Percentiles rank a stretch among this genome's conserved stretches.
Conservation (phyloP, 2,888 invertebrate genomes). For the Lepetodrilus schrolli region DNA sequence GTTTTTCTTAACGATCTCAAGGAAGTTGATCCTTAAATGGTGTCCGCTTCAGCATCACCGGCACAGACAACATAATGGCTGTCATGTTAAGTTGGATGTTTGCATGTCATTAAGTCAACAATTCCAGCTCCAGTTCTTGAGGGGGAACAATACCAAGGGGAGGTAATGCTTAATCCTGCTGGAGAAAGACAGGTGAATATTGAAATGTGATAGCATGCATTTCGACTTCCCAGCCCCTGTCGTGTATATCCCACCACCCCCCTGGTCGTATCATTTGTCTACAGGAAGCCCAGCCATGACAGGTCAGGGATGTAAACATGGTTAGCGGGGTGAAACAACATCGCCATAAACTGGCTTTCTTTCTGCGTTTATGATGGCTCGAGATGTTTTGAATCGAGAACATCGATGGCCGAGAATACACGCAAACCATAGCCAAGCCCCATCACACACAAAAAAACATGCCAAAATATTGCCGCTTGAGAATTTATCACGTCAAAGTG, state of each 20-base stretch:
- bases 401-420: background rate
- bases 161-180: conserved; percentile 21
- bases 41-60: too few species aligned
- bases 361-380: background rate
- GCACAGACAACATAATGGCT: too few species aligned
- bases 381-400: background rate
- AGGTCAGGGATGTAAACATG: background rate
- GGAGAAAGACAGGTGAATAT: conserved; percentile 14
- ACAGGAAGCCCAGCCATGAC: background rate
- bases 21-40: too few species aligned
- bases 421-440: background rate
- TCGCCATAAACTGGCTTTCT: background rate
- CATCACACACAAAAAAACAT: background rate
- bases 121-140: background rate
- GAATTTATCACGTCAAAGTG: conserved; percentile 23
- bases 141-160: background rate
- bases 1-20: too few species aligned
- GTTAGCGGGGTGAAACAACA: conserved; percentile 12
- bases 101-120: conserved; percentile 25
- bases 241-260: background rate
- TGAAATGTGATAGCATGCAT: conserved; percentile 20
- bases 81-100: conserved; percentile 18
- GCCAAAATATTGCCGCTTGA: conserved; percentile 1
- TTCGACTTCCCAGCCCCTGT: background rate
- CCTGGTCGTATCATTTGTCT: background rate